Conservation (phyloP, 2,113 vertebrate species). For the Clarias gariepinus region DNA sequence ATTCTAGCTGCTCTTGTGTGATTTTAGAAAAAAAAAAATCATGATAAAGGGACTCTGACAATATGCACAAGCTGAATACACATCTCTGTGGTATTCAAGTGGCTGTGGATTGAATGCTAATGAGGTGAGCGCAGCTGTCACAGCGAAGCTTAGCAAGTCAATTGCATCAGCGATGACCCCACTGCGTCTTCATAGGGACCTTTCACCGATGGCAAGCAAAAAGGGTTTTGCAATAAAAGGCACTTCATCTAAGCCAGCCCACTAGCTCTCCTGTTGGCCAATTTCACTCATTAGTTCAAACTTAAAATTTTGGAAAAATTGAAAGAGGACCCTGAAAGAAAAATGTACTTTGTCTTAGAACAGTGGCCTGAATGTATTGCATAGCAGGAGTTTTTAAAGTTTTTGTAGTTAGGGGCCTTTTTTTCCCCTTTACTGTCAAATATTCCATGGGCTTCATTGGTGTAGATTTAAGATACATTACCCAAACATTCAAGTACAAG, state of each 20-base stretch:
- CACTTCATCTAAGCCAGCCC: slow-evolving; percentile 29
- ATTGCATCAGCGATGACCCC: slow-evolving; percentile 50
- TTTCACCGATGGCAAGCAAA: slow-evolving; percentile 25
- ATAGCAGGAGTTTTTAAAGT: not conserved
- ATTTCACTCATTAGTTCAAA: not conserved
- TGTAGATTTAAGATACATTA: not conserved
- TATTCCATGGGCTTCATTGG: not conserved
- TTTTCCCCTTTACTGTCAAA: not conserved
- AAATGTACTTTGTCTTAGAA: not conserved
- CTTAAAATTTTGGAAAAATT: not conserved
- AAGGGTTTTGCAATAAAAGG: slow-evolving; percentile 6
- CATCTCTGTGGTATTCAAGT: slow-evolving; percentile 37
- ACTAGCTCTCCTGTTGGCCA: not conserved
- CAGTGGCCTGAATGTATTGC: not conserved
- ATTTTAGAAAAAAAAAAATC: slow-evolving; percentile 11
- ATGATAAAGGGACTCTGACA: slow-evolving; percentile 48
- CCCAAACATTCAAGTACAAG: not conserved
- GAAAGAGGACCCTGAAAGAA: not conserved
- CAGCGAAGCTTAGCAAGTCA: slow-evolving; percentile 43
- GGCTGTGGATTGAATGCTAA: slow-evolving; percentile 53
- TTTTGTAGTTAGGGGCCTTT: not conserved
- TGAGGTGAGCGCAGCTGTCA: slow-evolving; percentile 52
- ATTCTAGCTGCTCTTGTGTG: slow-evolving; percentile 25
- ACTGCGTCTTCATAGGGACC: slow-evolving; percentile 29
- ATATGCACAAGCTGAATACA: slow-evolving; percentile 41